A percentile compares a stretch with the other conserved stretches of the same genome.
These are phyloP conservation scores for Psococerastis gibbosa DNA, from an alignment of 2,888 invertebrate genomes.

Conservation along the genomic window DNA sequence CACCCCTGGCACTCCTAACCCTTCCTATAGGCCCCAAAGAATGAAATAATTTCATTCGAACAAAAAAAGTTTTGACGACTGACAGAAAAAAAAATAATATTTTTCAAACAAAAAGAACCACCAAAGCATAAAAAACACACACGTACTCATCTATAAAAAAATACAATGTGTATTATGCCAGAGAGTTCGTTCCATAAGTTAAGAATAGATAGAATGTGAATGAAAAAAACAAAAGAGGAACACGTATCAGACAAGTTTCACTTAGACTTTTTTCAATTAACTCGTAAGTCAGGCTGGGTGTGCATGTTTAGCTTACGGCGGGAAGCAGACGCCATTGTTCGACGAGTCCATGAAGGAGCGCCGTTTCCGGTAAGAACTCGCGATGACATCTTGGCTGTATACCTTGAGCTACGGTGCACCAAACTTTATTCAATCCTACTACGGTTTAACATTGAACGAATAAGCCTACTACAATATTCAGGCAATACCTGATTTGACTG, in stretches of 20 bases:
- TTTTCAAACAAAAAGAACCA: neutral
- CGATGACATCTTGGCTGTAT: neutral
- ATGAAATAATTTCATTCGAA: too few relatives aligned
- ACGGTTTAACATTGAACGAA: too few relatives aligned
- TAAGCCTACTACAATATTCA: too few relatives aligned
- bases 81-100: neutral
- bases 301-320: neutral
- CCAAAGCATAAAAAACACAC: neutral
- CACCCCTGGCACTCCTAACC: too few relatives aligned
- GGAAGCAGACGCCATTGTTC: neutral
- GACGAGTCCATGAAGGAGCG: neutral
- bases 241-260: constrained; percentile 11
- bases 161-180: neutral
- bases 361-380: neutral
- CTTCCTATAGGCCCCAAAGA: too few relatives aligned
- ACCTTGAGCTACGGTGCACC: neutral
- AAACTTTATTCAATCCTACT: too few relatives aligned
- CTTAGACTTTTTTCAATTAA: constrained; percentile 10
- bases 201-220: neutral
- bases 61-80: neutral
- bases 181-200: neutral
- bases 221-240: constrained; percentile 9
- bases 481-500: too few relatives aligned
- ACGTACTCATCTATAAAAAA: neutral
- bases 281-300: neutral